Evolutionary conservation across 2,113 vertebrate genomes (phyloP).

Genomic region (Phrynosoma platyrhinos): DNA sequence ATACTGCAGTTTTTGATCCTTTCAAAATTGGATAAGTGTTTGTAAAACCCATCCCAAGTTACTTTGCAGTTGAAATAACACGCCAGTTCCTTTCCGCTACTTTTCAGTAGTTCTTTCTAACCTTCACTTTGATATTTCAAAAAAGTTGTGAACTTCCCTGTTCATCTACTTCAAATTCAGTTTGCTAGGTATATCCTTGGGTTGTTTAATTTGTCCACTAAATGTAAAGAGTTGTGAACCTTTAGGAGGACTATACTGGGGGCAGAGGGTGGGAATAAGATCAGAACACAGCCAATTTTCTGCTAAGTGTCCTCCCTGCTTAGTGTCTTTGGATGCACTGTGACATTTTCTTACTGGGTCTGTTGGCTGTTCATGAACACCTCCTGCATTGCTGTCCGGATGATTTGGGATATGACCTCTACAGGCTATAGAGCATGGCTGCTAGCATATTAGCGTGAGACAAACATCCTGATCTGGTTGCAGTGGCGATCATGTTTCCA

Average conservation of each 20-base stretch:
- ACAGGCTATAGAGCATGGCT: not conserved
- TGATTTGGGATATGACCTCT: constrained; percentile 5
- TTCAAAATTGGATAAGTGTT: not conserved
- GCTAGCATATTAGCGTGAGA: not conserved
- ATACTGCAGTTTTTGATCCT: too few species aligned
- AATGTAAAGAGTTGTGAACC: not conserved
- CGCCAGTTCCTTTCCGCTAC: not conserved
- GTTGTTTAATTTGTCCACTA: not conserved
- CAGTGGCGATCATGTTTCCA: not conserved
- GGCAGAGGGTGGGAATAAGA: not conserved
- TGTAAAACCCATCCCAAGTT: not conserved
- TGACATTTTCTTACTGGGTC: not conserved
- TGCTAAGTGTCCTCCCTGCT: not conserved
- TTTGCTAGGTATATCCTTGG: not conserved
- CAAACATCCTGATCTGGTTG: not conserved
- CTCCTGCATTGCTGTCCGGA: not conserved
- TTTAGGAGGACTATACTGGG: not conserved
- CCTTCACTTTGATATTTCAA: not conserved
- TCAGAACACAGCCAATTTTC: not conserved
- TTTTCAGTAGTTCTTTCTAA: not conserved
- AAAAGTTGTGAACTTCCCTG: not conserved
- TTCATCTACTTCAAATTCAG: not conserved
- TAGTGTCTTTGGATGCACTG: not conserved
- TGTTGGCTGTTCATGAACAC: not conserved
- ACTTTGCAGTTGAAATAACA: not conserved